Conservation (phyloP, 2,113 vertebrate species). For the Sphaerodactylus townsendi region DNA sequence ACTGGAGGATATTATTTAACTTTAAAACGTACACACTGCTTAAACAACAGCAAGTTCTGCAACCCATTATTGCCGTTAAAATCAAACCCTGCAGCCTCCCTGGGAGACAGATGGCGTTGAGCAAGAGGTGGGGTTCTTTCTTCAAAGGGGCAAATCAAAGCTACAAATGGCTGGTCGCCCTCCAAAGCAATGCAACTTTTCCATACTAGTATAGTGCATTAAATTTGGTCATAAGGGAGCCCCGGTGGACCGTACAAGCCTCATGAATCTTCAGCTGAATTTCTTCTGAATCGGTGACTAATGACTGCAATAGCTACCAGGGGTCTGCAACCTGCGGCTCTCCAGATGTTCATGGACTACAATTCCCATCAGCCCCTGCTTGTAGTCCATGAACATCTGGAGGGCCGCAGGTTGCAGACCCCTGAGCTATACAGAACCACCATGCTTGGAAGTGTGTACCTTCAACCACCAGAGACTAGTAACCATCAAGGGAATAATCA, state of each 20-base stretch:
- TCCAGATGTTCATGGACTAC: too few species aligned
- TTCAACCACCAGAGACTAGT: constrained; percentile 25
- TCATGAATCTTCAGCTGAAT: too few species aligned
- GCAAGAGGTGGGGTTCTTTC: not conserved
- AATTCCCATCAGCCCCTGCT: too few species aligned
- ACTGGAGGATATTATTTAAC: not conserved
- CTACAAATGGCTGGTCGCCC: constrained; percentile 15
- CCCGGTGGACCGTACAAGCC: not conserved
- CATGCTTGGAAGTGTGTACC: not conserved
- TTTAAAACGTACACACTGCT: not conserved
- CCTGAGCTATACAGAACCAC: not conserved
- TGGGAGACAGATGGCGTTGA: not conserved
- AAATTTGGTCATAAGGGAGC: not conserved
- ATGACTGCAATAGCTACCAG: not conserved
- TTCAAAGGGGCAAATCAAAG: not conserved
- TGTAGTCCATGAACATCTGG: too few species aligned
- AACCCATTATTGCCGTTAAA: not conserved
- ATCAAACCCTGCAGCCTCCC: not conserved
- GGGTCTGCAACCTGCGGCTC: too few species aligned
- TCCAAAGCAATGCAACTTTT: not conserved
- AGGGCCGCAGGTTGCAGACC: too few species aligned
- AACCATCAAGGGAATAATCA: not conserved
- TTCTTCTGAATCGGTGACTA: too few species aligned
- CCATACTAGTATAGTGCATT: rapidly evolving
- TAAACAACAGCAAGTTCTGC: not conserved